phyloP scores from a whole-genome alignment of 2,797 vertebrate genomes.

The Ptychobarbus kaznakovi region DNA sequence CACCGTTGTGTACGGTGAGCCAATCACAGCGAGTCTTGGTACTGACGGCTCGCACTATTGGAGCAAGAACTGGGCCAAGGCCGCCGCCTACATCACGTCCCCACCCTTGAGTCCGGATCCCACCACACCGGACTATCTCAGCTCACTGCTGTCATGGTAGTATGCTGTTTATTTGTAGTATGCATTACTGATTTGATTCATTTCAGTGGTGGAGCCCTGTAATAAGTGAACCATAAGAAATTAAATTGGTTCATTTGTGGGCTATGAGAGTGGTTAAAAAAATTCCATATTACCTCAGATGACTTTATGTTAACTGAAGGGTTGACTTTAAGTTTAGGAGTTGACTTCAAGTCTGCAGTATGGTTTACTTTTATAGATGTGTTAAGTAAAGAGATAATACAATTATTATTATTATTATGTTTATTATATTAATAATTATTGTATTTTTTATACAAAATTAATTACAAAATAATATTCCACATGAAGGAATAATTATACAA shows the following conservation, averaged over 20 bases:
- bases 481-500: not conserved
- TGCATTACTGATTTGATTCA: not conserved
- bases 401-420: not conserved
- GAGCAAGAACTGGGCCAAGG: constrained; percentile 99
- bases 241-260: not conserved
- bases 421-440: not conserved
- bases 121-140: constrained; percentile 97
- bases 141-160: constrained; percentile 95
- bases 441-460: not conserved
- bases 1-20: constrained; percentile 96
- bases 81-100: constrained; percentile 94
- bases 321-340: not conserved
- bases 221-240: not conserved
- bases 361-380: not conserved
- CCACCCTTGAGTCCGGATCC: constrained; percentile 96
- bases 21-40: constrained; percentile 94
- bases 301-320: not conserved
- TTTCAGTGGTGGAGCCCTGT: not conserved
- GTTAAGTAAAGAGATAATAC: not conserved
- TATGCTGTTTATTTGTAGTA: not conserved
- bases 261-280: not conserved
- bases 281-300: not conserved
- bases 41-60: constrained; percentile 98
- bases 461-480: not conserved
- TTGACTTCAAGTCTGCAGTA: not conserved